Base-by-base conservation (phyloP, 1,140 invertebrate genomes). In the Drosophila arizonae region DNA sequence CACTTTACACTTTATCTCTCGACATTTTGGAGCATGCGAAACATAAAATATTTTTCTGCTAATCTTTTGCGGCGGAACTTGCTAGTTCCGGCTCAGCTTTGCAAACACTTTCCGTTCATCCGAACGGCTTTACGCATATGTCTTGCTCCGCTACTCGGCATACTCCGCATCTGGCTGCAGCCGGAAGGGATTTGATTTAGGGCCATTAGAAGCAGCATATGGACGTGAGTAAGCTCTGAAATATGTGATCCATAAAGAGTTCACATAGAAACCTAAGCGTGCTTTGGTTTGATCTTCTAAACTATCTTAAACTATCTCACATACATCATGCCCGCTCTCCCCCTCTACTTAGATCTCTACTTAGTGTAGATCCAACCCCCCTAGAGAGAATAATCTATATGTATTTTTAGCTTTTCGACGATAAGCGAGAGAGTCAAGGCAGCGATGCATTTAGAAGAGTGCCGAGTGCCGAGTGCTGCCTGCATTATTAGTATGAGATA, bases 51-150 rank as follows among this genome's bases (percentile, higher is more conserved):
- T 88, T 87, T 88, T 77, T 66, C 72, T 54, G 70, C 76, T 87
- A 88, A 87, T 87, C 82, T 87, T 71, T 79, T 79, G 76, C 68
- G 68, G 64, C 82, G 81, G 79, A 82, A 70, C 68, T 51, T 70
- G 45, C 6, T 45, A 69, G 63, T 87, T 87, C 82, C 82, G 84
- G 84, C 76, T 79, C 76, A 86, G 72, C 54, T 82, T 87, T 70
- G 79, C 76, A 68, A 76, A 77, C 72, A 77, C 81, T 88, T 82
- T 82, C 84, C 82, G 71, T 57, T 63, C 43, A 46, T 43, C 39
- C 51, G 26, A 56, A n/a, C 13, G 8, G 43, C 8, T 51, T 63
- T 43, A 55, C 21, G 63, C 82, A 86, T 86, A 81, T 87, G 81
- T 82, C 82, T 79, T 78, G 55, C 66, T 72, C 54, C 4, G 28